A percentile compares a stretch with the other conserved stretches of the same genome.
These are phyloP conservation scores for Calonectris borealis DNA, from an alignment of 2,113 vertebrate genomes.

Conservation along the genomic window DNA sequence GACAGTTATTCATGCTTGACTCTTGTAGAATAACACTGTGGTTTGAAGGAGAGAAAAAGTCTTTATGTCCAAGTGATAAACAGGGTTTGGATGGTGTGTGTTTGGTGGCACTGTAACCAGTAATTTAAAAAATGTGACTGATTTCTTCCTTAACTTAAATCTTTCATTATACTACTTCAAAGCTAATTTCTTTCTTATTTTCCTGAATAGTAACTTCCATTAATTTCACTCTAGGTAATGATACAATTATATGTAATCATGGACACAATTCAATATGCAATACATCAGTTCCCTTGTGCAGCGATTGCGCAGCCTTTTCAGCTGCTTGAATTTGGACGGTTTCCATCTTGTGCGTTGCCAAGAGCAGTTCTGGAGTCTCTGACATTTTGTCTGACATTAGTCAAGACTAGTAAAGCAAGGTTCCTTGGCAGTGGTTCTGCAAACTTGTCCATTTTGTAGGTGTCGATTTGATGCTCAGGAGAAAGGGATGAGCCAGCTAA, in stretches of 20 bases:
- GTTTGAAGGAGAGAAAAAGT: background rate
- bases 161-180: conserved; percentile 67
- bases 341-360: conserved; percentile 47
- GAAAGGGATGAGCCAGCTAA: background rate
- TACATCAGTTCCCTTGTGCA: conserved; percentile 59
- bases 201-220: conserved; percentile 63
- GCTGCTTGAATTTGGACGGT: conserved; percentile 23
- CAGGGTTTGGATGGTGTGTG: background rate
- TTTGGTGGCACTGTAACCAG: conserved; percentile 34
- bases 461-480: background rate
- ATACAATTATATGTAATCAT: conserved; percentile 72
- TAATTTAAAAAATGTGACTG: conserved; percentile 60
- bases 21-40: background rate
- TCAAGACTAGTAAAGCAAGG: conserved; percentile 10
- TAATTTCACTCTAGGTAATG: conserved; percentile 75
- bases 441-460: background rate
- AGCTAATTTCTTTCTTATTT: conserved; percentile 67
- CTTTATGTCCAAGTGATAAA: background rate
- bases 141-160: conserved; percentile 67
- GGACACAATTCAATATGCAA: conserved; percentile 50
- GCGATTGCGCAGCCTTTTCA: conserved; percentile 25
- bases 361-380: conserved; percentile 48
- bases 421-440: background rate
- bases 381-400: conserved; percentile 56
- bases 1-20: background rate